Base-by-base conservation (phyloP, 1,140 invertebrate genomes). In the Atta texana region DNA sequence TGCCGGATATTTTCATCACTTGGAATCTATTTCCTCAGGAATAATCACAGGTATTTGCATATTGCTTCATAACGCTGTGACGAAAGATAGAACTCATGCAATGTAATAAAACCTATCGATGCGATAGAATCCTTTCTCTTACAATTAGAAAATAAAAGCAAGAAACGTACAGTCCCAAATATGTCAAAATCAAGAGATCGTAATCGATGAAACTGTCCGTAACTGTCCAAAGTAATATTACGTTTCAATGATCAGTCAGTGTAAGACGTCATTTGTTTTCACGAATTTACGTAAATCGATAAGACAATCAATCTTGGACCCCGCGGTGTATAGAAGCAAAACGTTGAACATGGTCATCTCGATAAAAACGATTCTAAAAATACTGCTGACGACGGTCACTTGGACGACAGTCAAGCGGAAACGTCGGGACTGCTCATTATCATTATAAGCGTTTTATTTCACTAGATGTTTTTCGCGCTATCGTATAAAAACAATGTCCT, bases 371-470 rank as follows among this genome's bases (percentile, higher is more conserved):
- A 0, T 3, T 66, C 31, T 44, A 74, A 68, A 74, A 85, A 78
- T 88, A 85, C 4, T 44, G 31, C 51, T 75, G 87, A 88, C 51
- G 72, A 63, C 59, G 51, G 51, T 21, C 39, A 39, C 34, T 16
- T 7, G 16, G 18, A 31, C 51, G 16, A 63, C 61, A 66, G 44
- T 55, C 39, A 21, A 24, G 21, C 77, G 77, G 77, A 51, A 72
- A 18, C 68, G 64, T 21, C 49, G n/a, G 69, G 24, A 86, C 39
- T 31, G 53, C 57, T 84, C 57, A 89, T 86, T 86, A 89, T 81
- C 61, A 53, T 82, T 31, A 82, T 16, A 82, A 59, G 21, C 34
- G 16, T 44, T 82, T 82, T 59, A 82, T 59, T 82, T 74, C 31
- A 21, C 16, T 74, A 55, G 53, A 28, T 82, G 68, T 82, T 82